Evolutionary conservation across 1,140 invertebrate genomes (phyloP), one percentile per base, ranked within the genome.

Genomic region (Macrotrachela quadricornifera): DNA sequence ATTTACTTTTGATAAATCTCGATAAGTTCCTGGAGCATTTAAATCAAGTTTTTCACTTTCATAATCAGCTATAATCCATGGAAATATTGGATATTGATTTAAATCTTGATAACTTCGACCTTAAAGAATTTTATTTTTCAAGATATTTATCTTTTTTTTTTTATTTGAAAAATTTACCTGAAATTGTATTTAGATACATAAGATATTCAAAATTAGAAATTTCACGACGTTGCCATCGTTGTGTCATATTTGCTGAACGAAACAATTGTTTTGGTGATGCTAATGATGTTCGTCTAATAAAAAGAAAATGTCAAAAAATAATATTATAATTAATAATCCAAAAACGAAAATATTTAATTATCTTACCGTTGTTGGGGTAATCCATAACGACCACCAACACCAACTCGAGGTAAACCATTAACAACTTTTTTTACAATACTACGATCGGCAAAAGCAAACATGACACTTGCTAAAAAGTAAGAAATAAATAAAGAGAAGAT

Each of bases 171-270:
- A 30, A 30, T 4, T 30, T 30, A 30, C 21, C 85, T 52, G 92
- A 91, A 60, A 97, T 94, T 9, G 94, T 97, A 68, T 99, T 99
- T 50, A 97, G 77, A 73, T 96, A 97, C 91, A 97, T 97, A 57
- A 97, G 76, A 70, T 99, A 99, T 66, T 97, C 91, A 69, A 97
- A 99, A 72, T 97, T 97, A 46, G 88, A 92, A 58, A 97, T 95
- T 71, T 99, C 92, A 18, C 94, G 74, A 11, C 87, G 76, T 70
- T 95, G 88, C 92, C 92, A 99, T 71, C 94, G 94, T 71, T 92
- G 85, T 6, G 87, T 95, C 92, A 99, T 97, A 70, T 95, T 95
- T 11, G 91, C 96, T 71, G 88, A 85, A 55, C 88, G 78, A 81
- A 96, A 97, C 59, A 99, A 75, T 65, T 97, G 90, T 39, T 90